Evolutionary conservation across 1,140 invertebrate genomes (phyloP).

Genomic region (Ganaspis sp.): DNA sequence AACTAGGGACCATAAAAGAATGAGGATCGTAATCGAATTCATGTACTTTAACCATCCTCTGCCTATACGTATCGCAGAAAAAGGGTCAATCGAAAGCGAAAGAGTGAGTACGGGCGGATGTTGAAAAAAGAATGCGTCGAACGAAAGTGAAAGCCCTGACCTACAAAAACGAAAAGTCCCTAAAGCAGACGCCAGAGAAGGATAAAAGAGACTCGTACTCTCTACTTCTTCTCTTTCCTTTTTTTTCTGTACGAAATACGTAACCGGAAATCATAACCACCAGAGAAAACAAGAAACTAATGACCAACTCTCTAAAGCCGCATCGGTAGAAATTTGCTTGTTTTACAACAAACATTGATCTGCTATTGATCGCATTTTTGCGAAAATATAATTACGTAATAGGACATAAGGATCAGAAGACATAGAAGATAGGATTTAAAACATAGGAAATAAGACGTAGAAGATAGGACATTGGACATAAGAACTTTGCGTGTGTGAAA

Average conservation of each 20-base stretch:
- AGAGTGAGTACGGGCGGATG: constrained; percentile 33
- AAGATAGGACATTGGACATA: too few species aligned
- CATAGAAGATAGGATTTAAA: too few species aligned
- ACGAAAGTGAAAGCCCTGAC: constrained; percentile 63
- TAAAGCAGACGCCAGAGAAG: constrained; percentile 44
- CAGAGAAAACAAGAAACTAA: neutral
- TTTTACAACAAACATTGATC: neutral
- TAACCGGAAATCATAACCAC: neutral
- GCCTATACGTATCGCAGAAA: constrained; percentile 30
- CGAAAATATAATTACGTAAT: too few species aligned
- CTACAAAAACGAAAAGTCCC: constrained; percentile 59
- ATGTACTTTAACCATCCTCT: neutral
- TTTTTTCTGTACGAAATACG: neutral
- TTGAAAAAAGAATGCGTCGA: constrained; percentile 29
- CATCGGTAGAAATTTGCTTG: neutral
- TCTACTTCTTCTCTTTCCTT: neutral
- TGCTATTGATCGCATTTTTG: too few species aligned
- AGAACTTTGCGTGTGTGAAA: too few species aligned
- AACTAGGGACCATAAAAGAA: constrained; percentile 28
- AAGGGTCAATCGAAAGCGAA: constrained; percentile 61
- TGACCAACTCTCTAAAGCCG: too few species aligned
- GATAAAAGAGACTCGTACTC: neutral
- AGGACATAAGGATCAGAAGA: too few species aligned
- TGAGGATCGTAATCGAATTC: constrained; percentile 36
- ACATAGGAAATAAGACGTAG: too few species aligned